Conservation (phyloP, 1,140 invertebrate species). For the Drosophila subobscura region DNA sequence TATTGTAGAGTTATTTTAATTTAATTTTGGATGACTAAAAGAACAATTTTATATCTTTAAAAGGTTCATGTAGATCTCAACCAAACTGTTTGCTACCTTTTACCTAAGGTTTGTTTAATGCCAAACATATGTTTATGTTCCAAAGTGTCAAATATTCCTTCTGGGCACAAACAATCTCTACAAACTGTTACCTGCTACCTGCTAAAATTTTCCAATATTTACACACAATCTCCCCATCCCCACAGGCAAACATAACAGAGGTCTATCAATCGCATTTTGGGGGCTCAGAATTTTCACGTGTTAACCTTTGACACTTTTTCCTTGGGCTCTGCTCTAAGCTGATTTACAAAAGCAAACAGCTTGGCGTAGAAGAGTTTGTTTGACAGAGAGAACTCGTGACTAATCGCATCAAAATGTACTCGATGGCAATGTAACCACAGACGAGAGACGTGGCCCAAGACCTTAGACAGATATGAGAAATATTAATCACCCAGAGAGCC, state of each 20-base stretch:
- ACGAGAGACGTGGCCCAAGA: not conserved
- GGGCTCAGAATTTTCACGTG: not conserved
- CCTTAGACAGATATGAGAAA: constrained; percentile 7
- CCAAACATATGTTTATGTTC: constrained; percentile 16
- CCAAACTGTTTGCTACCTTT: too few species aligned
- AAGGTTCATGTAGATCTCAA: too few species aligned
- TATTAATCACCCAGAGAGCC: constrained; percentile 41
- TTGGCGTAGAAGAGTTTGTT: not conserved
- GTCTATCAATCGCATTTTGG: constrained; percentile 4
- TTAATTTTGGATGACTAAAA: not conserved
- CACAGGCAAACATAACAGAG: not conserved
- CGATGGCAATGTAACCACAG: constrained; percentile 25
- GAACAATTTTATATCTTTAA: too few species aligned
- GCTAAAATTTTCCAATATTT: constrained; percentile 15
- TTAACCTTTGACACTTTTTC: constrained; percentile 15
- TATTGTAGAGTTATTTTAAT: not conserved
- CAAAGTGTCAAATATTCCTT: constrained; percentile 1
- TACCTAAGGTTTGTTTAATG: not conserved
- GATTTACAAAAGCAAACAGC: constrained; percentile 6
- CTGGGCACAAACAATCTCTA: not conserved
- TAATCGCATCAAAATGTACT: constrained; percentile 58
- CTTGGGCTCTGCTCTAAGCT: not conserved
- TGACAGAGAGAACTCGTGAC: constrained; percentile 42
- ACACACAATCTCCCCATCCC: not conserved
- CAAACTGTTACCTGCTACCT: constrained; percentile 16